Conservation (phyloP, 2,113 vertebrate genomes). For the Tyrannus savana region DNA sequence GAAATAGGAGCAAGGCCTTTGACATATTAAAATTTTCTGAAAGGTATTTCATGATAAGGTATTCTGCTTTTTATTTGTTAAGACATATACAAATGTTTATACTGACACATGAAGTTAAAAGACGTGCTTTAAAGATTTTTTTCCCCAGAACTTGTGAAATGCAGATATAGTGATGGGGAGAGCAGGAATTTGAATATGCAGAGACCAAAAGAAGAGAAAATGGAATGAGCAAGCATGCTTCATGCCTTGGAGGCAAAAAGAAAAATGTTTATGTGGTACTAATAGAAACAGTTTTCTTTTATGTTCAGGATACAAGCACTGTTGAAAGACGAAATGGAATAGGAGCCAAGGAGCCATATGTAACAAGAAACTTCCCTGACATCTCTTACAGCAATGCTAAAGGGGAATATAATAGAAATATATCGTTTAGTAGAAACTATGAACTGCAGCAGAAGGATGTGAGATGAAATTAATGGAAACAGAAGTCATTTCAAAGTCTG, state of each 20-base stretch:
- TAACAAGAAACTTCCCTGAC: not conserved
- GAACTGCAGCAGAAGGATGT: not conserved
- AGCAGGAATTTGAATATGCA: not conserved
- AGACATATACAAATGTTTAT: not conserved
- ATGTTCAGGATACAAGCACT: not conserved
- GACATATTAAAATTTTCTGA: not conserved
- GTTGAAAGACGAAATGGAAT: not conserved
- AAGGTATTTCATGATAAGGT: not conserved
- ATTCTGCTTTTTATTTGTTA: not conserved
- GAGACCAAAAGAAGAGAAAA: not conserved
- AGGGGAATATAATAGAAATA: not conserved
- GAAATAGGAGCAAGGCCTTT: rapidly evolving
- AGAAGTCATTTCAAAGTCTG: not conserved
- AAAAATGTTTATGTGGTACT: not conserved
- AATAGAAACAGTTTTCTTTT: not conserved
- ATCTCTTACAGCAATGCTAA: not conserved
- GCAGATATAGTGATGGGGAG: not conserved
- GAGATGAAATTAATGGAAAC: not conserved
- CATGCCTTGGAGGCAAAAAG: not conserved
- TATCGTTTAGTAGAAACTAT: not conserved
- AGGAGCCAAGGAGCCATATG: not conserved
- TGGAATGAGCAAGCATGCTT: not conserved
- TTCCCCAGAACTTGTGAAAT: not conserved
- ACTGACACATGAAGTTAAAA: not conserved
- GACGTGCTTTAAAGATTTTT: not conserved